A percentile compares a stretch with the other conserved stretches of the same genome.
These are phyloP conservation scores for Luehdorfia chinensis DNA, from an alignment of 1,140 invertebrate species.

Conservation along the genomic window DNA sequence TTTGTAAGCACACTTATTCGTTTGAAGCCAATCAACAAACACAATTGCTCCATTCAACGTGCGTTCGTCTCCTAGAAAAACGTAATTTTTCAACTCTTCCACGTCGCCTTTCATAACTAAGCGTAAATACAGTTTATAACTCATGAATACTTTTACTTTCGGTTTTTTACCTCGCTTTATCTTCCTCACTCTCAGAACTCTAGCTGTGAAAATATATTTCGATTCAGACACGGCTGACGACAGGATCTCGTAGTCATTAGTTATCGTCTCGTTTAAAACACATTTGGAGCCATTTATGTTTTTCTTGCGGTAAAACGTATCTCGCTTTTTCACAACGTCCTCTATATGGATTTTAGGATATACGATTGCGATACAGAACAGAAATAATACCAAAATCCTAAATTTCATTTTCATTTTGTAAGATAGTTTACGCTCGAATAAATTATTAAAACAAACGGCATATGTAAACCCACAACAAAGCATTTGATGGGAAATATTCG, in stretches of 20 bases:
- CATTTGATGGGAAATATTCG: slow-evolving; percentile 50
- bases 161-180: slow-evolving; percentile 58
- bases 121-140: slow-evolving; percentile 64
- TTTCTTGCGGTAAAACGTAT: slow-evolving; percentile 57
- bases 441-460: slow-evolving; percentile 31
- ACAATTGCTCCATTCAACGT: slow-evolving; percentile 67
- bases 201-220: slow-evolving; percentile 70
- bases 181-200: slow-evolving; percentile 67
- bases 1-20: slow-evolving; percentile 66
- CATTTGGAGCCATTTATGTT: slow-evolving; percentile 63
- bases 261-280: slow-evolving; percentile 71
- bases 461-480: slow-evolving; percentile 40
- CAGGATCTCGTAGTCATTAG: slow-evolving; percentile 73
- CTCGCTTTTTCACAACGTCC: slow-evolving; percentile 50
- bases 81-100: slow-evolving; percentile 51
- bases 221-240: slow-evolving; percentile 70
- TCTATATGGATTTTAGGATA: slow-evolving; percentile 46
- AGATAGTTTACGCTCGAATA: slow-evolving; percentile 27
- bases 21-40: slow-evolving; percentile 64
- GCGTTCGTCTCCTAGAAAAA: slow-evolving; percentile 55
- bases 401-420: slow-evolving; percentile 61
- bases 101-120: slow-evolving; percentile 65
- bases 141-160: slow-evolving; percentile 58
- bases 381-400: slow-evolving; percentile 55
- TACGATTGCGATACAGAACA: slow-evolving; percentile 49